Conservation (phyloP, 2,113 vertebrate species). For the cat (Felis catus) region F.catus_Fca126_mat1.0 CM031413.1:98669501-98670000, state of each 20-base stretch:
- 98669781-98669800: constrained; percentile 37
- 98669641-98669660: not conserved
- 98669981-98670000: constrained; percentile 79
- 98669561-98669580: not conserved
- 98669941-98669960: constrained; percentile 70
- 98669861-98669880: constrained; percentile 43
- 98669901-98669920: constrained; percentile 46
- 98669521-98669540: not conserved
- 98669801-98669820: constrained; percentile 29
- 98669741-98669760: constrained; percentile 89
- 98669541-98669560: not conserved
- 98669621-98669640: not conserved
- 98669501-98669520: not conserved
- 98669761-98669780: constrained; percentile 84
- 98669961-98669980: constrained; percentile 68
- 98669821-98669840: not conserved
- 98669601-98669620: not conserved
- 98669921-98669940: constrained; percentile 58
- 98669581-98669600: not conserved
- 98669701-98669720: constrained; percentile 83
- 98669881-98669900: not conserved
- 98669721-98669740: constrained; percentile 88
- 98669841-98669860: constrained; percentile 45
- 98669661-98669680: not conserved
- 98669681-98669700: not conserved